Base-by-base conservation (phyloP, 64 coral and sea anemone genomes). In the Hydrozoanthus tunicans region DNA sequence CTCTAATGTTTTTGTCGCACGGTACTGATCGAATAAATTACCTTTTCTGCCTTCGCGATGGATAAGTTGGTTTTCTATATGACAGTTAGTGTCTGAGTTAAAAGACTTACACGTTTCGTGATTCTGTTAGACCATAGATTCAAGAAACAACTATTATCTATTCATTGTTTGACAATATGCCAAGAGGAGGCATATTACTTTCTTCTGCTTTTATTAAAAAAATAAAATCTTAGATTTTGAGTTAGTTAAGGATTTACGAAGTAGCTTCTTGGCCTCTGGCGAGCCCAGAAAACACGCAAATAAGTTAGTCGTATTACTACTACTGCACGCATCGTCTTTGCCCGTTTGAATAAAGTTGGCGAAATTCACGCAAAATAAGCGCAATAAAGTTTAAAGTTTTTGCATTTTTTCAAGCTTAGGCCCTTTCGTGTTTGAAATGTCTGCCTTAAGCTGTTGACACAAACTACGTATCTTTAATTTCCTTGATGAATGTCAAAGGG, bases 381-480 rank as follows among this genome's bases (percentile, higher is more conserved):
- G 32, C 0, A 2, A 9, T 14, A 7, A 64, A 9, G 62, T 14
- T 9, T 64, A 64, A 64, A 14, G 13, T 14, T 14, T 14, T 14
- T 64, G 62, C 62, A 9, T 64, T 64, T 64, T 64, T 7, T 64
- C 62, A 64, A 64, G 7, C 1, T 14, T 9, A 64, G 62, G 62
- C 62, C 62, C 2, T 83, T 81, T 54, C 51, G 81, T 83, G 81
- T 64, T 57, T 69, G 32, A 43, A 43, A 43, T 43, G 32, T 43
- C 32, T 43, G 71, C 79, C 79, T 81, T 24, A 81, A 81, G 57
- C 79, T 60, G 55, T 81, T 81, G 79, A 23, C 58, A 79, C 4
- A 74, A 11, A 60, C 10, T 52, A 43, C 32, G 32, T 25, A 25
- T 85, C 82, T 52, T 6, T 64, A 85, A 70, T 70, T 69, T 56